Evolutionary conservation across 2,888 invertebrate species (phyloP), one percentile per base, ranked within the genome.

Genomic region (Euplexia lucipara): DNA sequence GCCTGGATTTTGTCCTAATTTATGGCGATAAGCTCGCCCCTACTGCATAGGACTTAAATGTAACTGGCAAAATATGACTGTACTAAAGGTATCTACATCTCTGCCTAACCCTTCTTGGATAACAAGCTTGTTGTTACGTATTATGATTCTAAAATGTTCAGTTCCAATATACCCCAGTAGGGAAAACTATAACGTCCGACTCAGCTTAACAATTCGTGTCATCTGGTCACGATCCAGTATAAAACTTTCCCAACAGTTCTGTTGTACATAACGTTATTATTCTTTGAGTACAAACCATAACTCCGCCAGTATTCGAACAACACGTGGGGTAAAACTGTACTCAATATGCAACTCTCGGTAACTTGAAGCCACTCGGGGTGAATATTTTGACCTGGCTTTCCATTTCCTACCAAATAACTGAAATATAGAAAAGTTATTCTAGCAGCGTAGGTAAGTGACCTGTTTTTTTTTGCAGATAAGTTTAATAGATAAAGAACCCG

Each of bases 201-300:
- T 9, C 14, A 35, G 34, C 20, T 66, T 14, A 41, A 35, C 12
- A 56, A 41, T 58, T 49, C 34, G 26, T 59, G 34, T 49, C 58
- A 67, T 44, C 49, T 49, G 42, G 32, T 67, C 41, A 45, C 51
- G 12, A 47, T 59, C 2, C n/a, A 30, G 20, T 12, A 37, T 30
- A 41, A 69, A 61, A 70, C 6, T 70, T 52, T n/a, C 3, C 16
- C 45, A 34, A 22, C 20, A 39, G 3, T 12, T 35, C 58, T 67
- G 18, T 32, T 34, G 10, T 34, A 57, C n/a, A 4, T 49, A 45
- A 51, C 3, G n/a, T 51, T 30, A 39, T 60, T 69, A 41, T 67
- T 60, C 2, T 69, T 45, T 45, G 32, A 45, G n/a, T 22, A 10
- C 12, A 32, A 51, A 47, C 45, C 26, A 34, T 61, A 52, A 51